phyloP scores from a whole-genome alignment of 2,888 invertebrate species.

The Chymomyza procnemis region DNA sequence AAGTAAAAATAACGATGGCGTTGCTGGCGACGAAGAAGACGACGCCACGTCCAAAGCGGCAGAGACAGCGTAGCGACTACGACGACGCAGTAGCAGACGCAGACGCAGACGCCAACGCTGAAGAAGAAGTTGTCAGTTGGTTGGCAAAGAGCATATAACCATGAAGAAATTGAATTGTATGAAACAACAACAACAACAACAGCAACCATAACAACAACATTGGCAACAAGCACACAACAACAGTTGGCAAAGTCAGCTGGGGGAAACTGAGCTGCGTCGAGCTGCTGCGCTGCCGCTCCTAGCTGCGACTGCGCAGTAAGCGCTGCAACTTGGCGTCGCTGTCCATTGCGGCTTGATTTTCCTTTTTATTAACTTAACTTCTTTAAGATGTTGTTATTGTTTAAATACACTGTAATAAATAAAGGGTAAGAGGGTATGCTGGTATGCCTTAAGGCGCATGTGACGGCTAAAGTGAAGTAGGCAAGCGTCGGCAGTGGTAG shows the following conservation, averaged over 20 bases:
- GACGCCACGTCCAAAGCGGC: slow-evolving; percentile 4
- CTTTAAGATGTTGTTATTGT: slow-evolving; percentile 24
- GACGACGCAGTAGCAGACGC: slow-evolving; percentile 6
- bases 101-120: slow-evolving; percentile 9
- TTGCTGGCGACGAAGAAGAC: slow-evolving; percentile 28
- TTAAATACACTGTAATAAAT: slow-evolving; percentile 14
- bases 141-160: slow-evolving; percentile 72
- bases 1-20: slow-evolving; percentile 62
- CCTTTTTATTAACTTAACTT: slow-evolving; percentile 24
- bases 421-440: background rate
- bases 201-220: slow-evolving; percentile 26
- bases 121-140: slow-evolving; percentile 64
- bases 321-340: slow-evolving; percentile 16
- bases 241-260: slow-evolving; percentile 69
- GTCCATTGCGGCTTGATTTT: slow-evolving; percentile 51
- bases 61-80: slow-evolving; percentile 9
- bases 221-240: slow-evolving; percentile 25
- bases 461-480: too few relatives aligned
- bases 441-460: too few relatives aligned
- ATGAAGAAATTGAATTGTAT: slow-evolving; percentile 72
- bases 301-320: slow-evolving; percentile 42
- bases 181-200: slow-evolving; percentile 33
- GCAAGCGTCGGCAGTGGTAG: too few relatives aligned
- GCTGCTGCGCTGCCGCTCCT: slow-evolving; percentile 40
- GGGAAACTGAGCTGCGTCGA: slow-evolving; percentile 17